These are phyloP conservation scores for Microcebus ravelobensis DNA, from an alignment of 2,113 vertebrate genomes.

Conservation along the genomic window DNA sequence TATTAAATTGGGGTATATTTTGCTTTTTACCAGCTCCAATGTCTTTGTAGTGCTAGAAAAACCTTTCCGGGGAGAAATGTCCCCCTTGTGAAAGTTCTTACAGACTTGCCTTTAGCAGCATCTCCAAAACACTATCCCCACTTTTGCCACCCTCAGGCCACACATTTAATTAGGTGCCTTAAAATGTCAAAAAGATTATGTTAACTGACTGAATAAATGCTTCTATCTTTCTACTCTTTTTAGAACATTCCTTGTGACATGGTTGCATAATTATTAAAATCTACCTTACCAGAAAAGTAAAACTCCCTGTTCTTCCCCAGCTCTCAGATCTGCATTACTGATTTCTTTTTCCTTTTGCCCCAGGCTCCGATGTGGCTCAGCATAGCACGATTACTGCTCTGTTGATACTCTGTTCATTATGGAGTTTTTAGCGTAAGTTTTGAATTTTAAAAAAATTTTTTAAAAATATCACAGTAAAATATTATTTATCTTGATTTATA, in stretches of 20 bases:
- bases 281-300: not conserved
- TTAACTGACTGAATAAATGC: not conserved
- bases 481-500: not conserved
- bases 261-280: slow-evolving; percentile 31
- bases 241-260: not conserved
- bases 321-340: not conserved
- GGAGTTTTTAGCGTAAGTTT: not conserved
- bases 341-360: not conserved
- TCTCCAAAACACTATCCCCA: not conserved
- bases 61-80: not conserved
- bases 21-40: not conserved
- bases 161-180: not conserved
- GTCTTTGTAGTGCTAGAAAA: not conserved
- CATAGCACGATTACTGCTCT: not conserved
- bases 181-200: slow-evolving; percentile 11
- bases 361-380: not conserved
- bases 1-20: not conserved
- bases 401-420: not conserved
- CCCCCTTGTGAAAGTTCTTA: not conserved
- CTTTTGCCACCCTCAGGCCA: not conserved
- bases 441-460: not conserved
- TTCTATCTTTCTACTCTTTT: not conserved
- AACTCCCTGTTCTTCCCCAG: not conserved
- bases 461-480: not conserved
- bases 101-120: not conserved